These are phyloP conservation scores for Cephus cinctus DNA, from an alignment of 1,140 invertebrate genomes.

Conservation along the genomic window DNA sequence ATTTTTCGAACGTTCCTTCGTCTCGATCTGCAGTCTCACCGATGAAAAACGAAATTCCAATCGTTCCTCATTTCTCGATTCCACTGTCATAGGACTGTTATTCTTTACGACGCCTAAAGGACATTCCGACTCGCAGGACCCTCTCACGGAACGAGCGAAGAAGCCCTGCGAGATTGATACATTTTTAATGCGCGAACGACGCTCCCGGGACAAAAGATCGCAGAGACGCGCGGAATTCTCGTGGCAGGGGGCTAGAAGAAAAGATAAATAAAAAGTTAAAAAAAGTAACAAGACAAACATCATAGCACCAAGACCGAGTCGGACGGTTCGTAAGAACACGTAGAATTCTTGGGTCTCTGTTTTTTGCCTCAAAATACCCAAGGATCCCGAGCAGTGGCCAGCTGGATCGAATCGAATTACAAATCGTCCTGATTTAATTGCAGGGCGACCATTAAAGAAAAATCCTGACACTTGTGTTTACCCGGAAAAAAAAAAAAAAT, in stretches of 20 bases:
- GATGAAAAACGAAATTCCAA: no score
- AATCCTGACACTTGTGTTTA: no score
- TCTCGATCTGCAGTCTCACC: no score
- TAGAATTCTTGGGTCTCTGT: background rate
- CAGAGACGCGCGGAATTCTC: slow-evolving; percentile 10
- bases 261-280: slow-evolving; percentile 3
- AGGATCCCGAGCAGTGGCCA: slow-evolving; percentile 1
- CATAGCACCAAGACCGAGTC: no score
- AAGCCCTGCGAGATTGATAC: slow-evolving; percentile 35
- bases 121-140: slow-evolving; percentile 22
- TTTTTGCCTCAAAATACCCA: background rate
- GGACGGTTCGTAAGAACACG: no score
- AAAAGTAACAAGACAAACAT: no score
- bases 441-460: no score
- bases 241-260: slow-evolving; percentile 10
- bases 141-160: slow-evolving; percentile 24
- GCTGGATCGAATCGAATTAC: slow-evolving; percentile 14
- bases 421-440: slow-evolving; percentile 15
- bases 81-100: no score
- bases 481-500: no score
- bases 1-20: no score
- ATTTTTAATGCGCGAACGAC: slow-evolving; percentile 39
- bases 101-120: slow-evolving; percentile 32
- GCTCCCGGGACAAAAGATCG: background rate
- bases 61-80: no score